Base-by-base conservation (phyloP, 2,888 invertebrate genomes). In the Operophtera brumata region DNA sequence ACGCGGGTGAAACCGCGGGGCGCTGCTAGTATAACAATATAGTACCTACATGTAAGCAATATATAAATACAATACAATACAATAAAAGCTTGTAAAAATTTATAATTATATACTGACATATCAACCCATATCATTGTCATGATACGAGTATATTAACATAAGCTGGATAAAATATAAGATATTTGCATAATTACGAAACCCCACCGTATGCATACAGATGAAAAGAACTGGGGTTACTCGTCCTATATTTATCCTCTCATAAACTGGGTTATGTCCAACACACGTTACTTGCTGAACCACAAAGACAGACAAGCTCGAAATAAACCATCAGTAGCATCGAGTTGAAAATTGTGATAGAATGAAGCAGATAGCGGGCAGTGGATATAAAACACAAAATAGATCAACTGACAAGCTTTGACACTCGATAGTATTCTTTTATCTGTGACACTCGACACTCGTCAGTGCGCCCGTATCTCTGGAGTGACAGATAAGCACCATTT, bases 401-500 rank as follows among this genome's bases (percentile, higher is more conserved):
- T 76, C 65, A 70, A 73, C 73, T 80, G 80, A 79, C 78, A 73
- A 74, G 77, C 76, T 78, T 75, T 78, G 77, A 79, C 78, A 77
- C 73, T 72, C 71, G 71, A 78, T n/a, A n/a, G n/a, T n/a, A n/a
- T n/a, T n/a, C n/a, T n/a, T n/a, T n/a, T n/a, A n/a, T n/a, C 76
- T 78, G 75, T 78, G 77, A 79, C 78, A 77, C 73, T 72, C 71
- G 71, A 78, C 78, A 76, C 81, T 78, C 77, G 77, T 77, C 80
- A 71, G 68, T 67, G 53, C 44, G 47, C 57, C 57, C 48, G 74
- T 77, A 79, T 78, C 79, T 79, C 71, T 71, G 68, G 71, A 73
- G 77, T 77, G 81, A 78, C 75, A 73, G 76, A 83, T 80, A 80
- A 81, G 78, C 69, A 71, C 73, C 77, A 79, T 82, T 83, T 81